Evolutionary conservation across 2,888 invertebrate species (phyloP).

Genomic region (Plebejus argus): DNA sequence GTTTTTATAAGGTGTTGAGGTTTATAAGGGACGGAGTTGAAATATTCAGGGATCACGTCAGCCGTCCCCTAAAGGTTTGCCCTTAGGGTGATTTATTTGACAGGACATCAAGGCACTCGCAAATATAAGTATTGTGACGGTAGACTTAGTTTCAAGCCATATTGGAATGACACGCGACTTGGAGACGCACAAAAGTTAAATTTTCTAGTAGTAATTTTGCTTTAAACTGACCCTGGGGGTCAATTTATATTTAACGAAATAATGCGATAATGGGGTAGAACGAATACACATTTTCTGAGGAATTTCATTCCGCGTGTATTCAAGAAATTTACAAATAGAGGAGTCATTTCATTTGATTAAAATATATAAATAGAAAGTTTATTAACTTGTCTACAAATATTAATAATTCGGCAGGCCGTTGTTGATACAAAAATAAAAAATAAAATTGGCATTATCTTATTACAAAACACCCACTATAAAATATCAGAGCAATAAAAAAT

Average conservation of each 20-base stretch:
- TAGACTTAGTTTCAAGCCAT: not conserved
- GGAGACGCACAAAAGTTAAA: no score
- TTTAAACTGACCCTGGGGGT: no score
- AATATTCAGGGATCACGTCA: conserved; percentile 65
- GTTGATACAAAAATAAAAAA: not conserved
- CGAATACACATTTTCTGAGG: no score
- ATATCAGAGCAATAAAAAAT: not conserved
- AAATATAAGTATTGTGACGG: conserved; percentile 31
- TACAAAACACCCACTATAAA: not conserved
- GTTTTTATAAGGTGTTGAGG: conserved; percentile 59
- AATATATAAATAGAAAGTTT: no score
- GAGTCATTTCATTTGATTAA: no score
- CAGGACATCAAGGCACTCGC: conserved; percentile 37
- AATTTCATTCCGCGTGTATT: no score
- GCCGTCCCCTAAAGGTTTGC: conserved; percentile 54
- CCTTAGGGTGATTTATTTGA: conserved; percentile 60
- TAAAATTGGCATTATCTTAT: not conserved
- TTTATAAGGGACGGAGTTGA: conserved; percentile 52
- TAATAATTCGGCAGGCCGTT: not conserved
- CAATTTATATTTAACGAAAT: no score
- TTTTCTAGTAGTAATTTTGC: no score
- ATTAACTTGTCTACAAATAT: not conserved
- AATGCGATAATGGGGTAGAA: no score
- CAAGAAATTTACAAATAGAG: no score
- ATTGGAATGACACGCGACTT: not conserved